Percentiles rank a stretch among this genome's conserved stretches.
These are phyloP conservation scores for Epizoanthus illoricatus DNA, from an alignment of 92 coral and sea anemone species.

Conservation along the genomic window DNA sequence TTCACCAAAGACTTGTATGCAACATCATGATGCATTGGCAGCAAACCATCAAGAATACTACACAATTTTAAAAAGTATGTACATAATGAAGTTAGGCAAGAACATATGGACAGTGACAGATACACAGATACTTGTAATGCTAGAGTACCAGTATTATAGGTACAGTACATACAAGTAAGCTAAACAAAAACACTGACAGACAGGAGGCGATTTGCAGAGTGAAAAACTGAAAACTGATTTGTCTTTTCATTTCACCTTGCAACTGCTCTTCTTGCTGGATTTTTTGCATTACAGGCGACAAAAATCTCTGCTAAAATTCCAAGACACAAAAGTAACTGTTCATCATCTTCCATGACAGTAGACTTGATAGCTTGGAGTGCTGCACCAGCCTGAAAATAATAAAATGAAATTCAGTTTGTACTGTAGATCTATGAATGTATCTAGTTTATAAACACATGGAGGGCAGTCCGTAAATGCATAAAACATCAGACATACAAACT, in stretches of 20 bases:
- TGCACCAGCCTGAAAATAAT: slow-evolving; percentile 44
- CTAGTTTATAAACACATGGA: too few relatives aligned
- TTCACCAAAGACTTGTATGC: not conserved
- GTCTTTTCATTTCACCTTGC: slow-evolving; percentile 59
- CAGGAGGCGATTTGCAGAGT: too few relatives aligned
- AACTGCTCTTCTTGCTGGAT: slow-evolving; percentile 81
- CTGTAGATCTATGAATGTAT: not conserved
- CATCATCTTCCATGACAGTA: not conserved
- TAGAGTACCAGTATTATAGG: too few relatives aligned
- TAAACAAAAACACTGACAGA: too few relatives aligned
- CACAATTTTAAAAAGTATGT: too few relatives aligned
- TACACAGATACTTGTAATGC: too few relatives aligned
- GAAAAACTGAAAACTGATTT: too few relatives aligned
- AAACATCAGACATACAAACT: too few relatives aligned
- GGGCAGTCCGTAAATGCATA: too few relatives aligned
- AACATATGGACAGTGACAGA: too few relatives aligned
- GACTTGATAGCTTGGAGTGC: slow-evolving; percentile 24
- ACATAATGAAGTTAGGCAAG: too few relatives aligned
- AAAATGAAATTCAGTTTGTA: not conserved
- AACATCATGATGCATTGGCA: not conserved
- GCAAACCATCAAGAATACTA: slow-evolving; percentile 26
- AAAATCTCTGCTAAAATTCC: slow-evolving; percentile 72
- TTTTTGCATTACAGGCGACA: slow-evolving; percentile 66
- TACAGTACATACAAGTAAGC: too few relatives aligned
- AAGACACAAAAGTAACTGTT: slow-evolving; percentile 39